A percentile compares a stretch with the other conserved stretches of the same genome.
Evolutionary conservation across 2,113 vertebrate species (phyloP).

Genomic region (Anser brachyrhynchus): DNA sequence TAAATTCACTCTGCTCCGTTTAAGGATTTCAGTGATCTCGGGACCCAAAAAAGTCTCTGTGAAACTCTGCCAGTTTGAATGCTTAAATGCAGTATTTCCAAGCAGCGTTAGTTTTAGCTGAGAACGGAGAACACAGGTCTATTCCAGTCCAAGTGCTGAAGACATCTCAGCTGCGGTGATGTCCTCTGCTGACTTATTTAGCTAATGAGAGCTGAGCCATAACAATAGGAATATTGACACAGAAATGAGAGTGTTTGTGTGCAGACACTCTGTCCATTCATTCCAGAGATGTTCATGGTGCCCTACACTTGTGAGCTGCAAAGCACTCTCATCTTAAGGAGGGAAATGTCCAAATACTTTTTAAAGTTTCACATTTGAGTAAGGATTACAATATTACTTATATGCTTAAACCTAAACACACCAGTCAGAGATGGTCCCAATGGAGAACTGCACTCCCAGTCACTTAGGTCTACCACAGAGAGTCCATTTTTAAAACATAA

Average conservation of each 20-base stretch:
- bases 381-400: neutral
- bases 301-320: neutral
- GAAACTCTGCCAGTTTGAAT: accelerated
- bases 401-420: neutral
- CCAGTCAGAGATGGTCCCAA: neutral
- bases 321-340: neutral
- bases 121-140: neutral
- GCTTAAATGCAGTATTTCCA: neutral
- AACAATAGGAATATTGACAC: neutral
- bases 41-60: neutral
- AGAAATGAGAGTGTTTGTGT: neutral
- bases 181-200: neutral
- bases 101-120: neutral
- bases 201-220: neutral
- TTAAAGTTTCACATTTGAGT: neutral
- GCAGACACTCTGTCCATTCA: neutral
- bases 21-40: neutral
- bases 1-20: neutral
- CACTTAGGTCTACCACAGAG: neutral
- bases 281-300: neutral
- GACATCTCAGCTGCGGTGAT: neutral
- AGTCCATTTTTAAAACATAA: slow-evolving; percentile 33
- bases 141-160: neutral
- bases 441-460: neutral
- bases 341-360: neutral